These are phyloP conservation scores for Epistrophe grossulariae DNA, from an alignment of 2,888 invertebrate genomes.

Conservation along the genomic window DNA sequence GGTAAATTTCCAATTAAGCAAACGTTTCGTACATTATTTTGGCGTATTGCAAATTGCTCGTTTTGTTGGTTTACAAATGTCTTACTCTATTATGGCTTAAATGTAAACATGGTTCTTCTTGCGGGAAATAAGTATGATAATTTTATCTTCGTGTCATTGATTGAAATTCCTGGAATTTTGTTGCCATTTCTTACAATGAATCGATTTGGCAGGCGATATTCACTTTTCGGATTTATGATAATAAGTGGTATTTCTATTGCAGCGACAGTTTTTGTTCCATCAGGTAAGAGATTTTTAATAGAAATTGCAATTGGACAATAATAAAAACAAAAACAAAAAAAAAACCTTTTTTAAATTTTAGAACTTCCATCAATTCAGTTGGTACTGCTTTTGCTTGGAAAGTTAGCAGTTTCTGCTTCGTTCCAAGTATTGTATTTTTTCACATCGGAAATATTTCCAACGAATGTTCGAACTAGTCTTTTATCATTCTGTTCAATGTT, in stretches of 20 bases:
- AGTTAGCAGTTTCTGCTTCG: constrained; percentile 87
- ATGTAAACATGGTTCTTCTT: constrained; percentile 90
- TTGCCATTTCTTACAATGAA: constrained; percentile 87
- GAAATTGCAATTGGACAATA: not conserved
- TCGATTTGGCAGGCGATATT: constrained; percentile 87
- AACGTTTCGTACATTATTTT: constrained; percentile 80
- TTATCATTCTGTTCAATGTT: constrained; percentile 89
- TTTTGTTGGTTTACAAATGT: constrained; percentile 92
- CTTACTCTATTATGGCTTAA: constrained; percentile 92
- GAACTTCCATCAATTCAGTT: constrained; percentile 78
- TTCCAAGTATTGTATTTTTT: constrained; percentile 88
- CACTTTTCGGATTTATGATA: constrained; percentile 87
- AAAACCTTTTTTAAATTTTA: not conserved
- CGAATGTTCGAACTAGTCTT: constrained; percentile 87
- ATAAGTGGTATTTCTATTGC: constrained; percentile 85
- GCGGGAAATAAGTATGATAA: constrained; percentile 91
- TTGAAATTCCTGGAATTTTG: constrained; percentile 90
- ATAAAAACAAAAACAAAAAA: not conserved
- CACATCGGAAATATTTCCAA: constrained; percentile 90
- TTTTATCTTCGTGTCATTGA: constrained; percentile 86
- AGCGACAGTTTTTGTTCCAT: constrained; percentile 80
- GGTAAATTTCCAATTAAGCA: constrained; percentile 81
- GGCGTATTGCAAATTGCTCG: constrained; percentile 86
- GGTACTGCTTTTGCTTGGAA: constrained; percentile 86
- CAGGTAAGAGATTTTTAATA: constrained; percentile 74